Evolutionary conservation across 2,888 invertebrate genomes (phyloP).

Genomic region (Drosophila anceps): DNA sequence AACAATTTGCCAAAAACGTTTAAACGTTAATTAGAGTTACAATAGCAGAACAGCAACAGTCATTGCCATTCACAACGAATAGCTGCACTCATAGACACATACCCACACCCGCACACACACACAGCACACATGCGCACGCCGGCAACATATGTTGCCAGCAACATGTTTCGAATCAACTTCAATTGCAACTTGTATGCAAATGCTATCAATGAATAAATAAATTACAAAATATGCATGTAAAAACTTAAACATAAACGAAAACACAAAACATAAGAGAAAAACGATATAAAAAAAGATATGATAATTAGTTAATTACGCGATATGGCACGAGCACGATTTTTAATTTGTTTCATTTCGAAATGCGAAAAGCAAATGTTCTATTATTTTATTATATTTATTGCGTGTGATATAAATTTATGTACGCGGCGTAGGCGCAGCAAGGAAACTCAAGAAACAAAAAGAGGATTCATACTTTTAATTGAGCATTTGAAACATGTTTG

Average conservation of each 20-base stretch:
- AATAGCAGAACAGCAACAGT: slow-evolving; percentile 57
- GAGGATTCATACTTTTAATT: slow-evolving; percentile 36
- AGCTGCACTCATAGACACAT: slow-evolving; percentile 48
- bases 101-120: slow-evolving; percentile 15
- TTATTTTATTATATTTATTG: slow-evolving; percentile 73
- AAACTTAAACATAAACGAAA: slow-evolving; percentile 12
- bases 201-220: slow-evolving; percentile 42
- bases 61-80: slow-evolving; percentile 80
- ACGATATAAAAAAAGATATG: slow-evolving; percentile 8
- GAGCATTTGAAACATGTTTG: slow-evolving; percentile 40
- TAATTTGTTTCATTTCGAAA: slow-evolving; percentile 47
- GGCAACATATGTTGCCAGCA: slow-evolving; percentile 36
- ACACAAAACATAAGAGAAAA: slow-evolving; percentile 9
- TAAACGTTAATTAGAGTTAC: slow-evolving; percentile 71
- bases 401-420: slow-evolving; percentile 80
- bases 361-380: slow-evolving; percentile 33
- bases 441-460: slow-evolving; percentile 12
- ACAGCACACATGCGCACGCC: slow-evolving; percentile 30
- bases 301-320: slow-evolving; percentile 23
- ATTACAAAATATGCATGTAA: slow-evolving; percentile 21
- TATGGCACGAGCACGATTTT: slow-evolving; percentile 35
- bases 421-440: slow-evolving; percentile 50
- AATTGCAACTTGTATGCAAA: slow-evolving; percentile 26
- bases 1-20: slow-evolving; percentile 80
- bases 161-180: slow-evolving; percentile 47